Conservation (phyloP, 2,888 invertebrate species). For the Pseudococcus viburni region DNA sequence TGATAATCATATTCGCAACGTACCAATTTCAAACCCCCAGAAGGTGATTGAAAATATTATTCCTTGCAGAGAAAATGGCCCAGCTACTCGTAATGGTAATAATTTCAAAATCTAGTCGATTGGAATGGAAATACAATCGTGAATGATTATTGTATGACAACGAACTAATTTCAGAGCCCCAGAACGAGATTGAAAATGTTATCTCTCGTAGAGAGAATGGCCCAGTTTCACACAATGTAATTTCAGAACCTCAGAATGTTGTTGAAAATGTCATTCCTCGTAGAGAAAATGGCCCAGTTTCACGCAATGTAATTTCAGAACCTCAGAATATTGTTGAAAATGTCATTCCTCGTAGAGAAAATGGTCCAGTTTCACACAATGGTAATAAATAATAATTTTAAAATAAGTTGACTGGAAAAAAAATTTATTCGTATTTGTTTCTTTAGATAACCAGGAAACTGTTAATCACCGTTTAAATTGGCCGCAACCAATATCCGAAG, state of each 20-base stretch:
- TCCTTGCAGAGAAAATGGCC: background rate
- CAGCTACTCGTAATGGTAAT: background rate
- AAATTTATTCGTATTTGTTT: background rate
- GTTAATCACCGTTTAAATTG: background rate
- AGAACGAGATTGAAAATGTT: background rate
- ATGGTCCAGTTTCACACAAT: too few species aligned
- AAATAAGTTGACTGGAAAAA: background rate
- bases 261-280: too few species aligned
- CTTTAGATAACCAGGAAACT: background rate
- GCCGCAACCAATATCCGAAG: background rate
- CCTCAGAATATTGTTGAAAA: too few species aligned
- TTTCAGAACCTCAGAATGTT: too few species aligned
- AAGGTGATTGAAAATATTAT: background rate
- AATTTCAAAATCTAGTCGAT: background rate
- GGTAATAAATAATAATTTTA: too few species aligned
- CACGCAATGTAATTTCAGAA: too few species aligned
- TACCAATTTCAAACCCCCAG: background rate
- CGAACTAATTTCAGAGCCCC: too few species aligned
- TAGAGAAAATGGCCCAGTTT: too few species aligned
- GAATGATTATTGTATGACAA: too few species aligned
- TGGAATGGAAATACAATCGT: background rate
- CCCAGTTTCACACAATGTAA: too few species aligned
- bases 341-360: too few species aligned
- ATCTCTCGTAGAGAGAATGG: too few species aligned
- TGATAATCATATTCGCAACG: background rate